Evolutionary conservation across 2,888 invertebrate genomes (phyloP), one percentile per base, ranked within the genome.

Genomic region (Masnerella sp.): DNA sequence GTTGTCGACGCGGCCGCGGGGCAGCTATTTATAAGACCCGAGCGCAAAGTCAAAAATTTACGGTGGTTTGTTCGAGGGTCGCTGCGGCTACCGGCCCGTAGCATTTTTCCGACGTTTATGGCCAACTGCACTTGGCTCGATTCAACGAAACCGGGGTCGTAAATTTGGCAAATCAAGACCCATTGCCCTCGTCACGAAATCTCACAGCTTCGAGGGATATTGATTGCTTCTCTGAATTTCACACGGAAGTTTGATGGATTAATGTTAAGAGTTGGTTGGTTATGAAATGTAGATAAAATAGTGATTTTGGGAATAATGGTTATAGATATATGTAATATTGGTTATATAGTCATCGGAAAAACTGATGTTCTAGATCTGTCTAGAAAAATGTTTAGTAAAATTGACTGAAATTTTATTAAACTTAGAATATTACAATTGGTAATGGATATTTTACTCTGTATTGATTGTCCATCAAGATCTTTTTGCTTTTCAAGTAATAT

Each of bases 21-120:
- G 25, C 18, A 17, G n/a, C 25, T 15, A 62, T 51, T 51, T 62
- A 58, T 52, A 51, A 9, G 38, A 34, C 5, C 20, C 15, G 52
- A 45, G 49, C 34, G 59, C 18, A 40, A 25, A 68, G 42, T 22
- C 54, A 75, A 79, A 80, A 82, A 84, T 84, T 84, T 84, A 84
- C 82, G 78, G 80, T 82, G 77, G 80, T 79, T 77, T 74, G 56
- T 54, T 11, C 12, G 30, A 17, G 81, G 70, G 77, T 70, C 65
- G 43, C 76, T 81, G 77, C 76, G 64, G 76, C 78, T 76, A 77
- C 77, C 76, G 74, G 69, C 52, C 69, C 76, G 78, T 73, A 71
- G 77, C 71, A 78, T 71, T 69, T 68, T 54, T 58, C n/a, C 49
- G 54, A 34, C 56, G 32, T 77, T 78, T 79, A 77, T 65, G 43